phyloP scores from a whole-genome alignment of 2,113 vertebrate species.

The Corvus hawaiiensis region DNA sequence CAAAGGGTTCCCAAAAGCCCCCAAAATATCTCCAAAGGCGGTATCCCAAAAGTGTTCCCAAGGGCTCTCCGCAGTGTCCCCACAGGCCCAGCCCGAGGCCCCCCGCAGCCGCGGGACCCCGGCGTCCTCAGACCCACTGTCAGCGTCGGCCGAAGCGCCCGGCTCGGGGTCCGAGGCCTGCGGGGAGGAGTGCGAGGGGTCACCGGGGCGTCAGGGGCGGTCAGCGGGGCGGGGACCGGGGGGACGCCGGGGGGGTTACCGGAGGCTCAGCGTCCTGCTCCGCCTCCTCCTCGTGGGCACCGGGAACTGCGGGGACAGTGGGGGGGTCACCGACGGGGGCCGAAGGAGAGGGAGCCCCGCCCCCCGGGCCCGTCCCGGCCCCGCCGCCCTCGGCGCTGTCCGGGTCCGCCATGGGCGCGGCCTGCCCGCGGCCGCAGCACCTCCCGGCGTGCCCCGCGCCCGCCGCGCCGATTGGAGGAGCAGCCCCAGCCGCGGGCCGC shows the following conservation, averaged over 20 bases:
- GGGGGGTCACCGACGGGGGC: background rate
- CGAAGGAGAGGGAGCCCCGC: background rate
- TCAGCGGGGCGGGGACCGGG: background rate
- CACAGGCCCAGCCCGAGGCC: background rate
- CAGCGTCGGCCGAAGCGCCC: constrained; percentile 66
- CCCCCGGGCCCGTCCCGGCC: background rate
- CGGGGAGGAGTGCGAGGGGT: background rate
- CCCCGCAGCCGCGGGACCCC: no score
- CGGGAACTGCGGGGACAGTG: background rate
- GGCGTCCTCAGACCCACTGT: constrained; percentile 71
- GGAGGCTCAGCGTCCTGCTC: background rate
- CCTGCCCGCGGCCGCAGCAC: background rate
- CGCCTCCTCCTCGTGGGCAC: background rate
- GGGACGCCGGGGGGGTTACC: background rate
- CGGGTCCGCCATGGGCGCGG: background rate
- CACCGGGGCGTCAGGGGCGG: background rate
- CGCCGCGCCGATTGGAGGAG: background rate
- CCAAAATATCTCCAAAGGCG: no score
- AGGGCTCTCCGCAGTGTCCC: background rate
- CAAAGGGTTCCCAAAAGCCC: no score
- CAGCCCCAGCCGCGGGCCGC: no score
- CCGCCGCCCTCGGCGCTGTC: background rate
- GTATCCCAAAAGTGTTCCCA: no score
- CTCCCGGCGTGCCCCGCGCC: background rate
- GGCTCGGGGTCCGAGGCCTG: constrained; percentile 74